Conservation (phyloP, 2,888 invertebrate species). For the Marasmarcha lunaedactyla region DNA sequence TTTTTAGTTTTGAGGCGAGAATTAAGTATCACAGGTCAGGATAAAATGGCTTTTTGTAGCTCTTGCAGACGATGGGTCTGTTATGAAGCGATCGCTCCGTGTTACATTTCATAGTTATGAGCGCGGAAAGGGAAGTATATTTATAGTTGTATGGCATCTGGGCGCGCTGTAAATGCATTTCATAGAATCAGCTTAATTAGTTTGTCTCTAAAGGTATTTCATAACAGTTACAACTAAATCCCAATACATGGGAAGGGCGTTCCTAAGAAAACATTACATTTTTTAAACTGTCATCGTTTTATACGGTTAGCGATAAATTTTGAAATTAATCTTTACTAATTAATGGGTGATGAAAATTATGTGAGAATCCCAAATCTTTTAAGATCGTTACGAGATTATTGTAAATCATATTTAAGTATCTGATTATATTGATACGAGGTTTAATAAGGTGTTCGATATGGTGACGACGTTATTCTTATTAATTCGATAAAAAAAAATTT, state of each 20-base stretch:
- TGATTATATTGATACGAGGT: too few species aligned
- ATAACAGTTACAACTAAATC: slow-evolving; percentile 31
- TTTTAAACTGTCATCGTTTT: not conserved
- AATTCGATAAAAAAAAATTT: too few species aligned
- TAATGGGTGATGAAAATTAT: not conserved
- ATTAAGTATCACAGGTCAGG: slow-evolving; percentile 20
- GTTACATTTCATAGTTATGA: slow-evolving; percentile 65
- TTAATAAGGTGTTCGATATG: too few species aligned
- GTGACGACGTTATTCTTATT: too few species aligned
- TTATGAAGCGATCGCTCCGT: slow-evolving; percentile 48
- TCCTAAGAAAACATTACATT: not conserved
- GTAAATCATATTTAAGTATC: not conserved
- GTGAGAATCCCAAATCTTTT: not conserved
- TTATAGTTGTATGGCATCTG: slow-evolving; percentile 62
- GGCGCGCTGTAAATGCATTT: slow-evolving; percentile 40
- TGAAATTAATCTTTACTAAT: not conserved
- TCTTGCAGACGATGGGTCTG: slow-evolving; percentile 53
- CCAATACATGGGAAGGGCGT: slow-evolving; percentile 22
- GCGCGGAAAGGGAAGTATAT: slow-evolving; percentile 65
- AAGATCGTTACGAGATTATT: not conserved
- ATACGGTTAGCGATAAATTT: not conserved
- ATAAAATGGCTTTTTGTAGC: slow-evolving; percentile 29
- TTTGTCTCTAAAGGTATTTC: slow-evolving; percentile 51
- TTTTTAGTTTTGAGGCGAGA: slow-evolving; percentile 11
- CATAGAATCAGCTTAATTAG: slow-evolving; percentile 63